Evolutionary conservation across 2,888 invertebrate species (phyloP).

Genomic region (Patella pellucida): DNA sequence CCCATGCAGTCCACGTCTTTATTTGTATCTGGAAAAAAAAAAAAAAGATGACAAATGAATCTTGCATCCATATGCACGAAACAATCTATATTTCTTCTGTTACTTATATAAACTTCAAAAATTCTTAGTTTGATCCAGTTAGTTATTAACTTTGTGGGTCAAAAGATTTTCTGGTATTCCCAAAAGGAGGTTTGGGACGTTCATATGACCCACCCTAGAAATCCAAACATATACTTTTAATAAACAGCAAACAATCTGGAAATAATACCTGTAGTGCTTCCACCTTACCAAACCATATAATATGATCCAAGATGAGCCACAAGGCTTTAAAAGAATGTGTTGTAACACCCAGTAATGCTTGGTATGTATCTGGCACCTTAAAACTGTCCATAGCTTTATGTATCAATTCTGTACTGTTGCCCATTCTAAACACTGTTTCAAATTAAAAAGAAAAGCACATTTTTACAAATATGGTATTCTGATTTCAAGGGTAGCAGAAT

Average conservation of each 20-base stretch:
- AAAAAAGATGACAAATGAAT: background rate
- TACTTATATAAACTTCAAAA: no score
- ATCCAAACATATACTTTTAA: no score
- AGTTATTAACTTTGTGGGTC: background rate
- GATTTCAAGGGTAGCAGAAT: no score
- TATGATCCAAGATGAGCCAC: slow-evolving; percentile 39
- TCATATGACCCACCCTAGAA: no score
- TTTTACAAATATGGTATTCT: no score
- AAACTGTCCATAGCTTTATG: slow-evolving; percentile 34
- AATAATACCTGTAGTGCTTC: slow-evolving; percentile 29
- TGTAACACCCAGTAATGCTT: slow-evolving; percentile 27
- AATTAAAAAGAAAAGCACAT: no score
- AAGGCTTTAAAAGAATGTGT: slow-evolving; percentile 32
- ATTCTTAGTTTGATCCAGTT: no score
- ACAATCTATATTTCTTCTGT: no score
- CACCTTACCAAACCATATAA: slow-evolving; percentile 38
- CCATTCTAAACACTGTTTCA: slow-evolving; percentile 36
- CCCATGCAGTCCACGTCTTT: slow-evolving; percentile 32
- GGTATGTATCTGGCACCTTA: slow-evolving; percentile 21
- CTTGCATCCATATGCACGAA: no score
- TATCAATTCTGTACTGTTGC: slow-evolving; percentile 34
- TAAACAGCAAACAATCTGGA: no score
- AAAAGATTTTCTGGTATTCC: background rate
- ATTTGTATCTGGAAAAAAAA: slow-evolving; percentile 30
- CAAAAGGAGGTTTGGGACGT: no score